Evolutionary conservation across 2,113 vertebrate species (phyloP).

Genomic region (Pongo abelii): DNA sequence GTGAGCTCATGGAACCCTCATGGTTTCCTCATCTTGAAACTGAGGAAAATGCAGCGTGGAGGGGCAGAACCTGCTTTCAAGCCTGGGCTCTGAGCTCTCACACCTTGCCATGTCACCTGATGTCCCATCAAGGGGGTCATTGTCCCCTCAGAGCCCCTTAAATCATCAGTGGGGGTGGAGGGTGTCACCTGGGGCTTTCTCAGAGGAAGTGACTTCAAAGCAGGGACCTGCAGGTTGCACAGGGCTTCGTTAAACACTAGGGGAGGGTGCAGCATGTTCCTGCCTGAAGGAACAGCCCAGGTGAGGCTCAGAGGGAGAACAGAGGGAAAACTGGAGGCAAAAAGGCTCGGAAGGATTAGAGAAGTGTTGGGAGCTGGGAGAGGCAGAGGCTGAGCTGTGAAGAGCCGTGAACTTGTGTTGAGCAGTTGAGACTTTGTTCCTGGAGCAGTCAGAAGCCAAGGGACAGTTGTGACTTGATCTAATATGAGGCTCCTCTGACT

Average conservation of each 20-base stretch:
- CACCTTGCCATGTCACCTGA: background rate
- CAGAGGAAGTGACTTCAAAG: background rate
- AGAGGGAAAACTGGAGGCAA: background rate
- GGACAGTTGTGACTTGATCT: background rate
- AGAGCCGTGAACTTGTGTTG: background rate
- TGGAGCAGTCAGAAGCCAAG: background rate
- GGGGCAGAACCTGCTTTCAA: background rate
- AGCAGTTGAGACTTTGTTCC: background rate
- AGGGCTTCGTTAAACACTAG: fast-evolving
- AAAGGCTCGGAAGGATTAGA: background rate
- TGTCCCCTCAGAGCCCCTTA: too few species aligned
- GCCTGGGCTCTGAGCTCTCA: background rate
- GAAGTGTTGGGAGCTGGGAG: background rate
- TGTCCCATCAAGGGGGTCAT: background rate
- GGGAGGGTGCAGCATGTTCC: background rate
- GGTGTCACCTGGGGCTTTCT: background rate
- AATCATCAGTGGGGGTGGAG: background rate
- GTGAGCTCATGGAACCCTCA: background rate
- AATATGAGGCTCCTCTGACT: background rate
- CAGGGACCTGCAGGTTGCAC: background rate
- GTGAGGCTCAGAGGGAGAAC: background rate
- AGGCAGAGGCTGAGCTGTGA: background rate
- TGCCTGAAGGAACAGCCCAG: too few species aligned
- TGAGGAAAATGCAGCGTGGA: background rate
- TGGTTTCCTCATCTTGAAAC: background rate